Evolutionary conservation across 2,113 vertebrate species (phyloP), one percentile per base, ranked within the genome.

Genomic region (Anoplopoma fimbria): DNA sequence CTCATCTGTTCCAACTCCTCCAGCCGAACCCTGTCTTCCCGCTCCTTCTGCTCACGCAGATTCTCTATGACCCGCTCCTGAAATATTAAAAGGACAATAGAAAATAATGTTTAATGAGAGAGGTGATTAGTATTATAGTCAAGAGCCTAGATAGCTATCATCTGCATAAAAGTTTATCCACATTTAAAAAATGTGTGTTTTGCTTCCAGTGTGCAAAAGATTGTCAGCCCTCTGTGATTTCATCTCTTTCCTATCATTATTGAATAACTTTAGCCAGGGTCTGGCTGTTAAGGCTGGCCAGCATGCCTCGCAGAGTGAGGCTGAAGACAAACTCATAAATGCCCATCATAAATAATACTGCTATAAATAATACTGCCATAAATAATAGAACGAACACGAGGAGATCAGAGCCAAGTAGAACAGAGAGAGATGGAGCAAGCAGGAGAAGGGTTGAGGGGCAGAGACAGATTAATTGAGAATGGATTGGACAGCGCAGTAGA

Each of bases 21-120:
- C 86, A 96, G 91, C 82, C 97, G 96, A 88, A 95, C 96, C 91
- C 97, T 95, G 77, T 98, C 97, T 85, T 97, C 97, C 92, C 96
- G 95, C 40, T 97, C 97, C 67, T 95, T 95, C 82, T 98, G 97
- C 85, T 99, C 97, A 77, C 97, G 97, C 78, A 99, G 95, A 79
- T 95, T 97, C 76, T 99, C 98, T 81, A 99, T 99, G 91, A 99
- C 97, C 94, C 97, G 96, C 90, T 99, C 98, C 98, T 99, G 88
- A 29, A 67, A 85, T 6, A 49, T 69, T 23, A 38, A 76, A 53
- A 60, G 12, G 58, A 55, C 0, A 29, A 45, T 19, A 23, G 12
- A 42, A 75, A 67, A 57, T 42, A 64, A 25, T 17, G 29, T 69
- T 2, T 33, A 6, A 19, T 45, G 9, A 81, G 23, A 73, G 9